Base-by-base conservation (phyloP, 2,797 vertebrate species). In the Jordanella pulchra region DNA sequence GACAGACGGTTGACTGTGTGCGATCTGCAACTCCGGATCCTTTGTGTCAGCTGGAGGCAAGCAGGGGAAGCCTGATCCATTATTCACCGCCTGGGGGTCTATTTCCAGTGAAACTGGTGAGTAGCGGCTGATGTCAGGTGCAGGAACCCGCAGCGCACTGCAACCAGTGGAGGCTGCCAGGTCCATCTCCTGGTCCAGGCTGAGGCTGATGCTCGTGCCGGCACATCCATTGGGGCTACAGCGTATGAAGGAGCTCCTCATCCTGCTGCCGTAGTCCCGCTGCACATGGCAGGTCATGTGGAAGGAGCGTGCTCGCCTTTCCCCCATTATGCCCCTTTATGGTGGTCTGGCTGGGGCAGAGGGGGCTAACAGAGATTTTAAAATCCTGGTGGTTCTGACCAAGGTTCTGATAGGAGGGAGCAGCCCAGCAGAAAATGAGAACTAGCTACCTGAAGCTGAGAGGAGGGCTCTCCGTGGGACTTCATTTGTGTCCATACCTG, bases 91-190 rank as follows among this genome's bases (percentile, higher is more conserved):
- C 0, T 76, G 12, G 28, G 88, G 87, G 75, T 95, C 94, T 48
- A 90, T 84, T 92, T 94, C 92, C 90, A 94, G 76, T 45, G 94
- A 94, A 94, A 96, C 94, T 6, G 94, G 92, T 90, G 94, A 96
- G 85, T 94, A 95, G 55, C 77, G 84, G 81, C 87, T 91, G 27
- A 78, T 75, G 68, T 85, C 90, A 75, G 74, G 60, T 7, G 42
- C 60, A 50, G 79, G 82, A 47, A 80, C 76, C 72, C 3, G 54
- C 2, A 79, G 64, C 47, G 74, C 67, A 4, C 60, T 21, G 86
- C 77, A 86, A 86, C 71, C 78, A 7, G 48, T 50, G n/a, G 73
- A 72, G 27, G 85, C 63, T 13, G 75, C 54, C 14, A 80, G 83
- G 71, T 89, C 88, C 78, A 67, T 68, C 32, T 88, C 86, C 76